Evolutionary conservation across 2,888 invertebrate genomes (phyloP).

Genomic region (Harpagoxenus sublaevis): DNA sequence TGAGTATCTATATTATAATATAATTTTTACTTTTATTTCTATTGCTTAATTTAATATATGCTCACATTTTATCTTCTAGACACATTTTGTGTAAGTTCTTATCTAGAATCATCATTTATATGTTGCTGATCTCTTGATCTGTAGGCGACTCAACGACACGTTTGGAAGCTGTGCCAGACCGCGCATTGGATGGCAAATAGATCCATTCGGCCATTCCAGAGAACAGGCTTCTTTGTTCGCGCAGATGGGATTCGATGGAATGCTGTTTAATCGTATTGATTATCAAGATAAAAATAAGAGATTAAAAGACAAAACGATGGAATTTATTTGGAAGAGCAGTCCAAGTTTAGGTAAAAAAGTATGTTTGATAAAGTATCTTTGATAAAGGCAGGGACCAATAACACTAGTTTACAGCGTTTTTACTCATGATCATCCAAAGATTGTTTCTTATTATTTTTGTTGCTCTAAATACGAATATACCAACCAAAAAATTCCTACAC

Average conservation of each 20-base stretch:
- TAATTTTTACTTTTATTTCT: neutral
- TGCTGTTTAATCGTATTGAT: conserved; percentile 95
- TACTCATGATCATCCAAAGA: too few species aligned
- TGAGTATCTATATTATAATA: too few species aligned
- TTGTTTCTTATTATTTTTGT: too few species aligned
- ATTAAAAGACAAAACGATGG: conserved; percentile 89
- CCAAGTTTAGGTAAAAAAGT: conserved; percentile 89
- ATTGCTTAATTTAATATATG: neutral
- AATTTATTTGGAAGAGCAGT: conserved; percentile 94
- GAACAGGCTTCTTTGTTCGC: conserved; percentile 94
- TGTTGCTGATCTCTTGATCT: neutral
- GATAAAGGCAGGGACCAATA: neutral
- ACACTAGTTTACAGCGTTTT: too few species aligned
- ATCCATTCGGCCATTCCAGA: conserved; percentile 95
- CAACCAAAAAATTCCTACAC: too few species aligned
- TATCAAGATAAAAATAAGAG: conserved; percentile 93
- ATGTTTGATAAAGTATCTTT: neutral
- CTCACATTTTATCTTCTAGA: neutral
- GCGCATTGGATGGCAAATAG: conserved; percentile 93
- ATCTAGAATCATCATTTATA: conserved; percentile 12
- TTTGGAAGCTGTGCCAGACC: conserved; percentile 92
- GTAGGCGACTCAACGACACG: conserved; percentile 88
- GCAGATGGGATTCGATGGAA: conserved; percentile 95
- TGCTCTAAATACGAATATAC: too few species aligned
- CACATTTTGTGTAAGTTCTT: neutral